Conservation (phyloP, 2,113 vertebrate genomes). For the Acinonyx jubatus region DNA sequence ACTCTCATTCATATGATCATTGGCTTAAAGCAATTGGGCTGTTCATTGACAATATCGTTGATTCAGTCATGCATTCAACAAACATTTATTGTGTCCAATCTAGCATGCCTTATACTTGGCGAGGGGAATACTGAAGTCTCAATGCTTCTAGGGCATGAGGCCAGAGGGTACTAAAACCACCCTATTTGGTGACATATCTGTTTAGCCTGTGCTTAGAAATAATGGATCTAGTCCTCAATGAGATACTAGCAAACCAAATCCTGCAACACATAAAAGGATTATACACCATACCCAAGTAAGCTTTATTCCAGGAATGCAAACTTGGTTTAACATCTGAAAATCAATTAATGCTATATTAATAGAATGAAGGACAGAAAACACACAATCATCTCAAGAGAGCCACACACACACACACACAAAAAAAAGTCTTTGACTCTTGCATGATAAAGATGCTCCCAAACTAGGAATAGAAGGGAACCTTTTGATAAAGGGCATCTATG, state of each 20-base stretch:
- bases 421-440: neutral
- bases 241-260: neutral
- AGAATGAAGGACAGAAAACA: neutral
- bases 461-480: neutral
- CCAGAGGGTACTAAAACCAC: neutral
- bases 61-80: neutral
- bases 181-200: neutral
- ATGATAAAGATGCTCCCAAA: neutral
- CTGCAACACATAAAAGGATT: neutral
- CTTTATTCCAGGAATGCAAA: conserved; percentile 31
- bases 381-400: neutral
- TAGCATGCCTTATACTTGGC: neutral
- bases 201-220: conserved; percentile 33
- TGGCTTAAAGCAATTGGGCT: neutral
- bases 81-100: neutral
- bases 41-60: conserved; percentile 11
- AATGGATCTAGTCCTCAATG: neutral
- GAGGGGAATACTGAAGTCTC: neutral
- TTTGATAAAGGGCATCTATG: neutral
- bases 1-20: neutral
- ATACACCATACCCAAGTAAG: neutral
- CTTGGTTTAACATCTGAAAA: conserved; percentile 35
- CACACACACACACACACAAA: neutral
- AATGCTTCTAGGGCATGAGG: neutral
- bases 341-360: neutral